Percentiles rank a stretch among this genome's conserved stretches.
Evolutionary conservation across 1,140 invertebrate genomes (phyloP).

Genomic region (Brachionus rotundiformis): DNA sequence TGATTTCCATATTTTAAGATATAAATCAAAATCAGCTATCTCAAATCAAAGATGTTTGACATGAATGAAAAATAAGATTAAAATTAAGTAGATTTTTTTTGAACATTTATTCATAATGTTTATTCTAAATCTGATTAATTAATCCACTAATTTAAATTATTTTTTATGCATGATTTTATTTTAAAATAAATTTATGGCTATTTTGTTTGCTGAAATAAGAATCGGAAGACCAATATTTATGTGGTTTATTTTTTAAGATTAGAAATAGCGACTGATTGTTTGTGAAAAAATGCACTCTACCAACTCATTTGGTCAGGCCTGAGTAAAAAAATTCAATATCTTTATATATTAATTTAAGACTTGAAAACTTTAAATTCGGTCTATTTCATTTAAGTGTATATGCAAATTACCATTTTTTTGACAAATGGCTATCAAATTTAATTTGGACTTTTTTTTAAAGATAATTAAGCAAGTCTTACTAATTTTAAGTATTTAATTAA

Average conservation of each 20-base stretch:
- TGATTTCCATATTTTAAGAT: slow-evolving; percentile 7
- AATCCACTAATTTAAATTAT: not conserved
- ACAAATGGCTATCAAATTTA: not conserved
- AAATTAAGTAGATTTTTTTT: not conserved
- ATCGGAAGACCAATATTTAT: not conserved
- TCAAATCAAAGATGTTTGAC: slow-evolving; percentile 1
- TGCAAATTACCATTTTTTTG: not conserved
- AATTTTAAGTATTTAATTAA: slow-evolving; percentile 3
- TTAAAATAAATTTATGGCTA: not conserved
- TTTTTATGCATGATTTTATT: not conserved
- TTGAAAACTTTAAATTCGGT: not conserved
- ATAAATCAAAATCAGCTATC: slow-evolving; percentile 1
- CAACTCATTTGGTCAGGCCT: not conserved
- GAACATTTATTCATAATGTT: not conserved
- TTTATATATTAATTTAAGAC: not conserved
- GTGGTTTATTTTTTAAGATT: not conserved
- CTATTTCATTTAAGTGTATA: not conserved
- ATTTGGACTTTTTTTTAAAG: not conserved
- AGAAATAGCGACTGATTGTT: not conserved
- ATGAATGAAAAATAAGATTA: not conserved
- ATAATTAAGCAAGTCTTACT: not conserved
- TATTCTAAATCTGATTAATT: not conserved
- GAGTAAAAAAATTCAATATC: not conserved
- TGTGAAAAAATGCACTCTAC: not conserved
- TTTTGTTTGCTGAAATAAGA: not conserved